Base-by-base conservation (phyloP, 2,113 vertebrate genomes). In the Bujurquina vittata region DNA sequence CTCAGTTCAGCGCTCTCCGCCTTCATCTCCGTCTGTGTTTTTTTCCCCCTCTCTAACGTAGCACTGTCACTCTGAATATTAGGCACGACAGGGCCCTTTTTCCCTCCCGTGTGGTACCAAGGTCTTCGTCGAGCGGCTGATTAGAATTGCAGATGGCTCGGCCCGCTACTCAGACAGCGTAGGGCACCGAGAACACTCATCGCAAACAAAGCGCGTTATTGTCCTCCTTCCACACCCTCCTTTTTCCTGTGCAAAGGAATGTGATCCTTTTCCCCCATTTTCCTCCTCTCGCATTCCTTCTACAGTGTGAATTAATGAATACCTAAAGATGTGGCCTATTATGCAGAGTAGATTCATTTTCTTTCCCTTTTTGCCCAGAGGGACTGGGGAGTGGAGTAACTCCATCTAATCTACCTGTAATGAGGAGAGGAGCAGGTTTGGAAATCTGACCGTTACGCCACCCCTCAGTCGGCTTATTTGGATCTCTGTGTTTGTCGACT, bases 101-200 rank as follows among this genome's bases (percentile, higher is more conserved):
- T 75, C 74, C 12, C 57, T 69, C 81, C 83, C 55, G 11, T 52
- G 83, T 84, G 90, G 83, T 61, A 76, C 83, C 37, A 29, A 84
- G 89, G 88, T 91, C 81, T 90, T 91, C 62, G 20, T 88, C 86
- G 84, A 77, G 81, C 86, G 81, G 84, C 90, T 89, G 76, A 93
- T 94, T 93, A 89, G 92, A 92, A 89, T 93, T 94, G 89, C 80
- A 94, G 89, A 94, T 94, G 54, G 62, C 14, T 77, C 23, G 20
- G 81, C 65, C 88, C 26, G 6, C 46, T 10, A 56, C 75, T 89
- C 82, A 58, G 87, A 87, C 77, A 80, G 84, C 65, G 10, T 84
- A 77, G 81, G 31, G 79, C 75, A 35, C 56, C 40, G 0, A 54
- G 83, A 86, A 89, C 78, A 61, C 79, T 85, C 86, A 56, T 65